These are phyloP conservation scores for Lottia gigantea DNA, from an alignment of 2,888 invertebrate genomes.

Conservation along the genomic window DNA sequence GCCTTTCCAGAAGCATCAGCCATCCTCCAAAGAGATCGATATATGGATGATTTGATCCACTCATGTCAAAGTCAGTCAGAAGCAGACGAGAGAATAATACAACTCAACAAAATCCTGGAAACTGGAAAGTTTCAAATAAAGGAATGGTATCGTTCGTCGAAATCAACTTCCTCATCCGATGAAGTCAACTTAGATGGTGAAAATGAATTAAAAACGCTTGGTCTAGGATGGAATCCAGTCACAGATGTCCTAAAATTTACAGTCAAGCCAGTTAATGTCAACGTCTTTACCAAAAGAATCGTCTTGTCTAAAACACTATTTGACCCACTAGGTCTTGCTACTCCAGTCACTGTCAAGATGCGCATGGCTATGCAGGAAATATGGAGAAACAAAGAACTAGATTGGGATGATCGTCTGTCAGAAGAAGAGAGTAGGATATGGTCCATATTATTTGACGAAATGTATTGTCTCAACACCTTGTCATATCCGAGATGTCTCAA, in stretches of 20 bases:
- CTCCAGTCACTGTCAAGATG: neutral
- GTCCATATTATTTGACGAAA: no score
- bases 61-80: conserved; percentile 5
- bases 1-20: conserved; percentile 18
- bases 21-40: conserved; percentile 19
- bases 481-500: no score
- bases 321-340: conserved; percentile 9
- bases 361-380: conserved; percentile 18
- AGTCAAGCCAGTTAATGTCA: neutral
- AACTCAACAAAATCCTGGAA: conserved; percentile 14
- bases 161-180: neutral
- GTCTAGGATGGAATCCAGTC: conserved; percentile 7
- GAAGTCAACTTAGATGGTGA: conserved; percentile 4
- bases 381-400: neutral
- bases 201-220: conserved; percentile 12
- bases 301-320: conserved; percentile 11
- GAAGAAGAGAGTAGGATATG: no score
- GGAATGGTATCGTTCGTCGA: conserved; percentile 16
- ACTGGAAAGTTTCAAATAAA: conserved; percentile 22
- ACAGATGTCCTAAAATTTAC: conserved; percentile 1
- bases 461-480: no score
- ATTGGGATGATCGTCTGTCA: no score
- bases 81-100: conserved; percentile 12
- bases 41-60: conserved; percentile 24
- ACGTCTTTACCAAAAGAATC: neutral